phyloP scores from a whole-genome alignment of 1,140 invertebrate genomes.

The Pomacea maculata region DNA sequence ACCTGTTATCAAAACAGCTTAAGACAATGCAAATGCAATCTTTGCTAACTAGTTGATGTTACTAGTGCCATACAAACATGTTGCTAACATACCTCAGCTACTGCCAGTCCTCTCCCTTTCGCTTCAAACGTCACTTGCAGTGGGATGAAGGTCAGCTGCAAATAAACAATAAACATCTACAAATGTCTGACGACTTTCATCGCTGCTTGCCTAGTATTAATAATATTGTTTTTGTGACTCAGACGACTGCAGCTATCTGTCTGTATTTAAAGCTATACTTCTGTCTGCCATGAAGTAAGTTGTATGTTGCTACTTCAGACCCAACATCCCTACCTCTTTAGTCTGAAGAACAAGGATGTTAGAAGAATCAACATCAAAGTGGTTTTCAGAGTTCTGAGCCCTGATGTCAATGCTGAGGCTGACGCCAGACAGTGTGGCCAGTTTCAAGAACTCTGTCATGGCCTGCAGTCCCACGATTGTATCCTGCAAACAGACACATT shows the following conservation, averaged over 20 bases:
- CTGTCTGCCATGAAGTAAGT: no score
- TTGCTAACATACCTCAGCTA: neutral
- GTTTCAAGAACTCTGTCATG: conserved; percentile 26
- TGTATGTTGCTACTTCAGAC: neutral
- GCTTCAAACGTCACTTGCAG: conserved; percentile 6
- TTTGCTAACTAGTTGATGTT: no score
- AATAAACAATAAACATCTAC: neutral
- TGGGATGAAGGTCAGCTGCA: conserved; percentile 6
- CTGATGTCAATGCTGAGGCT: conserved; percentile 14
- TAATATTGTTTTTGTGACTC: no score
- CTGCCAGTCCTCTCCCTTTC: neutral
- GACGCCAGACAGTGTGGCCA: neutral
- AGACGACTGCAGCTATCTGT: no score
- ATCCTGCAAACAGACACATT: conserved; percentile 28
- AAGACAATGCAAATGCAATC: no score
- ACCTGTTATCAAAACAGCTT: no score
- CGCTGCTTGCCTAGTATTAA: no score
- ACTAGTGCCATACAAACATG: no score
- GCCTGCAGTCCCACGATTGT: conserved; percentile 29
- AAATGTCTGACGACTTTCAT: no score
- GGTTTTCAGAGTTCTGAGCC: conserved; percentile 1
- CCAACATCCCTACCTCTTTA: neutral
- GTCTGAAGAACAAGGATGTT: conserved; percentile 41
- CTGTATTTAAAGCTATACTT: no score
- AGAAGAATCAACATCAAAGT: conserved; percentile 28